phyloP scores from a whole-genome alignment of 2,113 vertebrate species.

The Pachyramphus minor region DNA sequence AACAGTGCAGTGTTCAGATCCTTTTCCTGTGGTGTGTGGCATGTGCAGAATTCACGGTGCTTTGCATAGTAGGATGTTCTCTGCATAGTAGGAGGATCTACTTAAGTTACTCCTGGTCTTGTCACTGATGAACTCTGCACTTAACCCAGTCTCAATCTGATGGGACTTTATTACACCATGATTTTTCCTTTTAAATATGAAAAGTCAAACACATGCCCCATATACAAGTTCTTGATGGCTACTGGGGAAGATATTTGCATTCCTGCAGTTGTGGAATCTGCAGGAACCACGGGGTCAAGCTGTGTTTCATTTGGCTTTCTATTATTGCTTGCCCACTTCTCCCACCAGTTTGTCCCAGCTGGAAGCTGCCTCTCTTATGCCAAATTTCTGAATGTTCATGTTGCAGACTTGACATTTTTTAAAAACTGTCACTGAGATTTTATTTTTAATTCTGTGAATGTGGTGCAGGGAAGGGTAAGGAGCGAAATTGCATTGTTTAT shows the following conservation, averaged over 20 bases:
- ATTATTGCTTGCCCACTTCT: neutral
- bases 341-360: neutral
- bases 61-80: neutral
- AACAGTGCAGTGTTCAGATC: neutral
- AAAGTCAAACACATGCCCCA: neutral
- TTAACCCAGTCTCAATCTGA: neutral
- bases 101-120: neutral
- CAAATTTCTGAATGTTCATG: neutral
- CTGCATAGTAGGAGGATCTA: neutral
- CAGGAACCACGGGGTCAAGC: neutral
- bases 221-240: neutral
- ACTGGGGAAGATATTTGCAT: neutral
- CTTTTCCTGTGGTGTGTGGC: neutral
- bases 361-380: neutral
- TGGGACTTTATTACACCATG: neutral
- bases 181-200: neutral
- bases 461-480: neutral
- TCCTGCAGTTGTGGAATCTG: neutral
- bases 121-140: neutral
- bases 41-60: accelerated
- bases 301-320: neutral
- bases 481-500: neutral
- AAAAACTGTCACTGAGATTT: neutral
- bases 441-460: neutral
- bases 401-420: neutral